Base-by-base conservation (phyloP, 2,888 invertebrate genomes). In the Podabrus alpinus region DNA sequence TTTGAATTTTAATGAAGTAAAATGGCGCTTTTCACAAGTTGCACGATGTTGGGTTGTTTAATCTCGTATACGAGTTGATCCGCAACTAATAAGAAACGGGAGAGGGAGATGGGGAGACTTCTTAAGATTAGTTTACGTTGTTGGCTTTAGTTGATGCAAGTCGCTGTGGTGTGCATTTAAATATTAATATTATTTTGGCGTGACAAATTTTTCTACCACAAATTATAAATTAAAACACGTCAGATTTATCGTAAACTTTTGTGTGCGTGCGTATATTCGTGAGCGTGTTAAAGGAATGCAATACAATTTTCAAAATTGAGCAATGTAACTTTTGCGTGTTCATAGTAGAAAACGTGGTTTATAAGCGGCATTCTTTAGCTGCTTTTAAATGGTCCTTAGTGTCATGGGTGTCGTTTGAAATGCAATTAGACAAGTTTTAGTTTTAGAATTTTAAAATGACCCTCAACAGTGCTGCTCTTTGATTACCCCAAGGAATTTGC, bases 51-150 rank as follows among this genome's bases (percentile, higher is more conserved):
- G n/a, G 45, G 45, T 64, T 21, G 45, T 64, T 21, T 19, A 64
- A 64, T 64, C 62, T 21, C 62, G 21, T 64, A 64, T n/a, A 64
- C 17, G 68, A 71, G 10, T 74, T 71, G 59, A 21, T 61, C 21
- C 75, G 71, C 75, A 69, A 71, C 72, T 72, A 61, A 64, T 24
- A 16, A 25, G 19, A 24, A 62, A 66, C 61, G 69, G 74, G 73
- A 77, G 81, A 79, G 82, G 80, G 79, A 80, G 80, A 79, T 79
- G 73, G 72, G 21, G 62, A 17, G 21, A 64, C 81, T 82, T 82
- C 81, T 82, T 82, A 81, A 82, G 82, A 29, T 68, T 59, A 45
- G 59, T 68, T 68, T 68, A 25, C 59, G 59, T 21, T 45, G 45
- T 59, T 66, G 15, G 66, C 66, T 17, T 45, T 16, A 68, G 68